Conservation (phyloP, 2,113 vertebrate species). For the Channa argus region DNA sequence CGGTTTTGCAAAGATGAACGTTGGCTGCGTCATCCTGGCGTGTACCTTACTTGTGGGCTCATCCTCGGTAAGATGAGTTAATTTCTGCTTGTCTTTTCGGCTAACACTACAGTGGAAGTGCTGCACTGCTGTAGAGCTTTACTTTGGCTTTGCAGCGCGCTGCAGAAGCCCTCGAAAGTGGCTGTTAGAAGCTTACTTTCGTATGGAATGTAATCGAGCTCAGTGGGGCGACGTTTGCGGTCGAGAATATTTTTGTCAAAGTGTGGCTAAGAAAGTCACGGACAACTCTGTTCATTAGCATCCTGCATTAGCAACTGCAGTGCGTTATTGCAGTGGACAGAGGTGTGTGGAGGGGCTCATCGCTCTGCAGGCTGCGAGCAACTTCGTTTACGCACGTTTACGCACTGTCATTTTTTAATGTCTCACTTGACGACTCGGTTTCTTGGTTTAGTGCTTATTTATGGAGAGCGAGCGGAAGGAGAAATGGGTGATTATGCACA, state of each 20-base stretch:
- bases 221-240: slow-evolving; percentile 14
- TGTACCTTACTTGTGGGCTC: slow-evolving; percentile 79
- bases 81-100: slow-evolving; percentile 44
- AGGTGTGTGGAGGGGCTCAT: slow-evolving; percentile 33
- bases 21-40: slow-evolving; percentile 76
- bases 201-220: slow-evolving; percentile 22
- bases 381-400: slow-evolving; percentile 63
- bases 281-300: slow-evolving; percentile 25
- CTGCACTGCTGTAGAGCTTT: slow-evolving; percentile 67
- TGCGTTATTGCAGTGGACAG: slow-evolving; percentile 66
- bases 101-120: slow-evolving; percentile 50
- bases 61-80: slow-evolving; percentile 82
- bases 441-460: not conserved
- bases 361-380: slow-evolving; percentile 32
- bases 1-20: slow-evolving; percentile 79
- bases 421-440: not conserved
- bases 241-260: not conserved
- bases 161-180: slow-evolving; percentile 50
- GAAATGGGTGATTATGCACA: not conserved
- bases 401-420: slow-evolving; percentile 24
- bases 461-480: not conserved
- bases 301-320: slow-evolving; percentile 46
- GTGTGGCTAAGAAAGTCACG: slow-evolving; percentile 43
- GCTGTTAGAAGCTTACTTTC: slow-evolving; percentile 38
- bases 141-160: slow-evolving; percentile 44